Conservation (phyloP, 1,140 invertebrate species). For the Drosophila eugracilis region DNA sequence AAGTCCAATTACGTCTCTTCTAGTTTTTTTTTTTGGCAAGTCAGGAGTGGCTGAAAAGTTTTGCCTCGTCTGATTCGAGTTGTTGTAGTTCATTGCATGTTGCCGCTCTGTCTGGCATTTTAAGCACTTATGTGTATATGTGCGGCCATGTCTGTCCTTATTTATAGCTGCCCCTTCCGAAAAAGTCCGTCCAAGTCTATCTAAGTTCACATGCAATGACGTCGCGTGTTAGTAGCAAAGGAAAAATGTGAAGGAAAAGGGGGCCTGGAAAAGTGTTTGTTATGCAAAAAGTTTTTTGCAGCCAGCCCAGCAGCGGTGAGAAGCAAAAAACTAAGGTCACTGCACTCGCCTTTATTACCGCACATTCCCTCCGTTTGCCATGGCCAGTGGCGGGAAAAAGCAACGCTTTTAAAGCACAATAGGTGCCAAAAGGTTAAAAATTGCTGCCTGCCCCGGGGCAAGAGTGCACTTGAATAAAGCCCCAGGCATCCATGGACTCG, state of each 20-base stretch:
- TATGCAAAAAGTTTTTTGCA: conserved; percentile 78
- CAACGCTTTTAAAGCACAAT: conserved; percentile 60
- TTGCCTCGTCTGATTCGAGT: conserved; percentile 18
- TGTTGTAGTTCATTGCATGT: conserved; percentile 76
- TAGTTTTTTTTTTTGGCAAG: conserved; percentile 5
- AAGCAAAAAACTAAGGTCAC: conserved; percentile 70
- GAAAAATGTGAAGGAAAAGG: conserved; percentile 4
- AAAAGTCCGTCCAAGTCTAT: conserved; percentile 47
- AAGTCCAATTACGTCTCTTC: background rate
- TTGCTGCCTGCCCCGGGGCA: conserved; percentile 52
- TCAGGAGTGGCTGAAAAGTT: conserved; percentile 17
- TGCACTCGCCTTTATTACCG: conserved; percentile 67
- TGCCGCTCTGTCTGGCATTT: conserved; percentile 79
- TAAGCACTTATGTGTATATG: conserved; percentile 68
- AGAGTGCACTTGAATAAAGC: conserved; percentile 49
- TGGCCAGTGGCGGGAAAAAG: conserved; percentile 18
- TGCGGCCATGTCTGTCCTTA: conserved; percentile 46
- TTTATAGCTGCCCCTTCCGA: conserved; percentile 59
- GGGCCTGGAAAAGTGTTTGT: conserved; percentile 57
- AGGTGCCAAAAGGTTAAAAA: conserved; percentile 72
- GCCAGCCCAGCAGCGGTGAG: conserved; percentile 30
- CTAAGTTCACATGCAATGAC: conserved; percentile 74
- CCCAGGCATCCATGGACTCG: conserved; percentile 28
- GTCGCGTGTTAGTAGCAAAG: conserved; percentile 53
- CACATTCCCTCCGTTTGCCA: conserved; percentile 1